Conservation (phyloP, 2,113 vertebrate species). For the Chlorocebus sabaeus region DNA sequence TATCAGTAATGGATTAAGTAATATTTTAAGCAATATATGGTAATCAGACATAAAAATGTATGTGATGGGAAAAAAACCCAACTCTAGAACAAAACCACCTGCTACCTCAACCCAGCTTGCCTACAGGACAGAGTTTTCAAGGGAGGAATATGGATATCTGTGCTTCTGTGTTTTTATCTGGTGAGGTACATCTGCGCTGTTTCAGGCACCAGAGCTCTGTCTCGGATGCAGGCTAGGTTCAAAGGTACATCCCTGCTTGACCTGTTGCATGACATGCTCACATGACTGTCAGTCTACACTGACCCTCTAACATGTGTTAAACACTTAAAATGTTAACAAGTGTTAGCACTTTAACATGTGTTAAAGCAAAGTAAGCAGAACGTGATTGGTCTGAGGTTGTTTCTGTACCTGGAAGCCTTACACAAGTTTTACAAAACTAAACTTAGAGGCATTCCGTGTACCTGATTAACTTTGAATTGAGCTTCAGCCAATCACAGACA, state of each 20-base stretch:
- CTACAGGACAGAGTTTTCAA: neutral
- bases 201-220: neutral
- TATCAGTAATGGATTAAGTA: slow-evolving; percentile 36
- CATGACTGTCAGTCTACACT: neutral
- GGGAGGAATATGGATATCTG: neutral
- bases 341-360: neutral
- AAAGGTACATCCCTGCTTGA: neutral
- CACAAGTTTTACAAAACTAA: neutral
- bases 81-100: neutral
- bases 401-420: neutral
- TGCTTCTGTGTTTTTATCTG: neutral
- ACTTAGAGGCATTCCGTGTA: neutral
- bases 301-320: no score
- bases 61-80: neutral
- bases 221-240: neutral
- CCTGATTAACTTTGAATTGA: neutral
- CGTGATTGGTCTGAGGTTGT: neutral
- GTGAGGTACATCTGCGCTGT: neutral
- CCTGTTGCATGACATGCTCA: neutral
- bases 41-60: neutral
- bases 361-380: neutral
- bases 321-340: no score
- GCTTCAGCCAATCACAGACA: neutral
- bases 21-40: slow-evolving; percentile 53
- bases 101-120: neutral